Evolutionary conservation across 1,140 invertebrate species (phyloP).

Genomic region (Drosophila gunungcola): DNA sequence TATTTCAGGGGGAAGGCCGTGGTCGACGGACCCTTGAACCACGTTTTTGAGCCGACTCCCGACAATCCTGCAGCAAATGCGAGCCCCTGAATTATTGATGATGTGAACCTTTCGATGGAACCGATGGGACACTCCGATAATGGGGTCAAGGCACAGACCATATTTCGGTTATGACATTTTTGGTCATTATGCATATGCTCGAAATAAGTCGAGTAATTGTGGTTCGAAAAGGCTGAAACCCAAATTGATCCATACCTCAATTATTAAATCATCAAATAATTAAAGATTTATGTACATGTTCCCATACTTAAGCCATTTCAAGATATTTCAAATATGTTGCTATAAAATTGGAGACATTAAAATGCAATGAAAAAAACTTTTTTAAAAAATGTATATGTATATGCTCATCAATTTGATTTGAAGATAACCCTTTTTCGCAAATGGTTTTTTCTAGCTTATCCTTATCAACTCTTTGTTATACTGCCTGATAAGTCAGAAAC

Average conservation of each 20-base stretch:
- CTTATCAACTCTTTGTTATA: constrained; percentile 56
- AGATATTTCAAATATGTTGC: too few species aligned
- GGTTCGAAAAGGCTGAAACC: too few species aligned
- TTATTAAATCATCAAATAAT: too few species aligned
- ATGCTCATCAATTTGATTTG: not conserved
- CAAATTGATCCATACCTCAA: too few species aligned
- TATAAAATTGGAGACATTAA: too few species aligned
- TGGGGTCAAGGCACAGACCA: constrained; percentile 39
- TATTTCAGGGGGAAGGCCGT: constrained; percentile 14
- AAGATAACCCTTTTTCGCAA: not conserved
- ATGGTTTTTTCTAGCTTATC: constrained; percentile 36
- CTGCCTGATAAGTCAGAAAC: constrained; percentile 67
- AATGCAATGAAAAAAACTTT: not conserved
- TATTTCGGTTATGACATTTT: constrained; percentile 44
- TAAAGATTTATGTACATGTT: too few species aligned
- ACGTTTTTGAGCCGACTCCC: constrained; percentile 18
- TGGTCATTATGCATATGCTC: constrained; percentile 21
- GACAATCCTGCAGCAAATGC: constrained; percentile 41
- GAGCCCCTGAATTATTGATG: constrained; percentile 60
- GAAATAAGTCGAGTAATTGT: not conserved
- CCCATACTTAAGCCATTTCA: not conserved
- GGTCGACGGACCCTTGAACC: constrained; percentile 12
- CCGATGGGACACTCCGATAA: constrained; percentile 42
- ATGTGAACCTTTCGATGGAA: constrained; percentile 61
- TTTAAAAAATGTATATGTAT: not conserved